These are phyloP conservation scores for Eupleurogrammus muticus DNA, from an alignment of 2,797 vertebrate genomes.

Conservation along the genomic window DNA sequence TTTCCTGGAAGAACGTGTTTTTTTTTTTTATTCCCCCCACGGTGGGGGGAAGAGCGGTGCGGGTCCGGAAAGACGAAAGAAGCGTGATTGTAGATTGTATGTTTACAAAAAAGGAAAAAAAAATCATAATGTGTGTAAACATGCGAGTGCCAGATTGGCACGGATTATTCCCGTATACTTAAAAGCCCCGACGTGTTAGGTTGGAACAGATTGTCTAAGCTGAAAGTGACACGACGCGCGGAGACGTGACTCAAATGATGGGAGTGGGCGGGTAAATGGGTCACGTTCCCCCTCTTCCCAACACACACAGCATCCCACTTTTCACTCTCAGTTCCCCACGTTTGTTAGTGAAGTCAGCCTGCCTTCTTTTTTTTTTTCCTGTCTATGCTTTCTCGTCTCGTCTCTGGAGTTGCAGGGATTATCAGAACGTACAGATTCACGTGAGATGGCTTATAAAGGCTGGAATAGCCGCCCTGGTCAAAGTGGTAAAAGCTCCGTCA, in stretches of 20 bases:
- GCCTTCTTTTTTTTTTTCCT: no score
- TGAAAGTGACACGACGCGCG: constrained; percentile 69
- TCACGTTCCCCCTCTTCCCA: constrained; percentile 66
- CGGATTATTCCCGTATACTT: constrained; percentile 57
- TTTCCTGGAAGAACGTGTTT: constrained; percentile 49
- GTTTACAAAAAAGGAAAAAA: constrained; percentile 6
- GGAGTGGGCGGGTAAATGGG: constrained; percentile 75
- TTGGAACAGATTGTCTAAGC: constrained; percentile 67
- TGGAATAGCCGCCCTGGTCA: no score
- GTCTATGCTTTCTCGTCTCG: no score
- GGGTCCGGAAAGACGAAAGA: constrained; percentile 33
- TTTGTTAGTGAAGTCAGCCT: constrained; percentile 44
- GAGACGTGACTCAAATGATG: constrained; percentile 69
- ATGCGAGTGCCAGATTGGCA: constrained; percentile 35
- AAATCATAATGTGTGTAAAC: constrained; percentile 13
- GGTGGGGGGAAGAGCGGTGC: constrained; percentile 10
- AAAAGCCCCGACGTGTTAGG: constrained; percentile 51
- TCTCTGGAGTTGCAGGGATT: no score
- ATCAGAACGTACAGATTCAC: no score
- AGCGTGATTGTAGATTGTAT: constrained; percentile 7
- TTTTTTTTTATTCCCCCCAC: constrained; percentile 48
- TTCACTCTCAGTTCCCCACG: constrained; percentile 40
- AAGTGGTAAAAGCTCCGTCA: no score
- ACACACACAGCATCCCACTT: constrained; percentile 49
- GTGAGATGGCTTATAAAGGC: no score